Evolutionary conservation across 92 coral and sea anemone species (phyloP), one percentile per base, ranked within the genome.

Genomic region (Actinernus sp.): DNA sequence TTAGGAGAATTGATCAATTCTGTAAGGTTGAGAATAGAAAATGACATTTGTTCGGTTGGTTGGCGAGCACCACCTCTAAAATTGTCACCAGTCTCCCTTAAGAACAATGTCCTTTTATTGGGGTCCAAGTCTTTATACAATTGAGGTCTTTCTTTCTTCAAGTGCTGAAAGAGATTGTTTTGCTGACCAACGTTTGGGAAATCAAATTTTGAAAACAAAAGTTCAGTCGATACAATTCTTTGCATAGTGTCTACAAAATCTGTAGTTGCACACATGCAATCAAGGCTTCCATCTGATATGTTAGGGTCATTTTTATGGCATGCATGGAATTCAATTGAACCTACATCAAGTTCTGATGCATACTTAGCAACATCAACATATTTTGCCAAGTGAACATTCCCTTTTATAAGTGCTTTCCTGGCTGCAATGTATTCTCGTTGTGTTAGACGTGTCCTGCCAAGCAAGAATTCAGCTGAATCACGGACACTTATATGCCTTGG

Each of bases 81-180:
- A 24, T 60, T 60, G 54, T 60, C 67, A 60, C 73, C 64, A 65
- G 73, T 65, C 43, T 65, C 73, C 60, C 73, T 49, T 24, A 65
- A 29, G 43, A 27, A 65, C 27, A 65, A n/a, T 48, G 73, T 29
- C 73, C 73, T 47, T 49, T 47, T 65, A 17, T 16, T 39, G 26
- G 38, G 11, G 49, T 65, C 73, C 30, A 65, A 49, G 21, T 38
- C 20, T 31, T 49, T 22, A 32, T 65, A 49, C 73, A 65, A 29
- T 26, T 30, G 30, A 48, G 36, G 30, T 39, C 73, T 65, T 65
- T 49, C 73, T 16, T 49, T 65, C 39, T 65, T 65, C 26, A 65
- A 65, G 62, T 65, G 73, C 63, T 27, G 18, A 65, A 65, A 65
- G 27, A 48, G 60, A 13, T 3, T 21, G 25, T n/a, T 49, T 65